Conservation (phyloP, 2,797 vertebrate genomes). For the Brotula barbata region DNA sequence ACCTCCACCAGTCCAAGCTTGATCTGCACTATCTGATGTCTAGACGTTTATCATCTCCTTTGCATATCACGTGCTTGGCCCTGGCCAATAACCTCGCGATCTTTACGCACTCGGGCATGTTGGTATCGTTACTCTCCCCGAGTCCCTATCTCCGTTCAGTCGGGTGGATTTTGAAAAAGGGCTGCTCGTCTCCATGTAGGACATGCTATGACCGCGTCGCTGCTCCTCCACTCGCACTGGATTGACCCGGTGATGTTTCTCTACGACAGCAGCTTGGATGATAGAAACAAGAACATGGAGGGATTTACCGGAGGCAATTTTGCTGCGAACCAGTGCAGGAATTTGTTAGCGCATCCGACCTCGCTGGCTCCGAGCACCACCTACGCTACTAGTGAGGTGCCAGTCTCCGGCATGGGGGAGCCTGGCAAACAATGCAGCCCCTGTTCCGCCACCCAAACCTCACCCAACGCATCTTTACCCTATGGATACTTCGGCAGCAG, state of each 20-base stretch:
- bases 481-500: constrained; percentile 97
- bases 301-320: constrained; percentile 89
- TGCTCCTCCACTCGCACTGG: constrained; percentile 99
- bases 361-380: constrained; percentile 89
- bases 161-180: constrained; percentile 83
- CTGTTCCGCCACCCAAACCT: constrained; percentile 91
- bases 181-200: constrained; percentile 88
- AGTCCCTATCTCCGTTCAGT: constrained; percentile 89
- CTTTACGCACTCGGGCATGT: constrained; percentile 84
- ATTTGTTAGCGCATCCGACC: constrained; percentile 93
- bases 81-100: constrained; percentile 87
- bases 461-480: constrained; percentile 91
- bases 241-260: constrained; percentile 99
- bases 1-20: constrained; percentile 30
- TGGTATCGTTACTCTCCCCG: constrained; percentile 85
- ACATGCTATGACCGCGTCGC: constrained; percentile 99
- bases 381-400: constrained; percentile 88
- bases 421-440: constrained; percentile 97
- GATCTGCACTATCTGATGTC: constrained; percentile 80
- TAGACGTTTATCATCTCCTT: constrained; percentile 86
- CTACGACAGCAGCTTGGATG: constrained; percentile 95
- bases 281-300: constrained; percentile 98
- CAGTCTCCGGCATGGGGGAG: constrained; percentile 88
- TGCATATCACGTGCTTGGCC: constrained; percentile 93
- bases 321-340: constrained; percentile 94